Evolutionary conservation across 2,797 vertebrate genomes (phyloP).

Genomic region (Setipinna tenuifilis): DNA sequence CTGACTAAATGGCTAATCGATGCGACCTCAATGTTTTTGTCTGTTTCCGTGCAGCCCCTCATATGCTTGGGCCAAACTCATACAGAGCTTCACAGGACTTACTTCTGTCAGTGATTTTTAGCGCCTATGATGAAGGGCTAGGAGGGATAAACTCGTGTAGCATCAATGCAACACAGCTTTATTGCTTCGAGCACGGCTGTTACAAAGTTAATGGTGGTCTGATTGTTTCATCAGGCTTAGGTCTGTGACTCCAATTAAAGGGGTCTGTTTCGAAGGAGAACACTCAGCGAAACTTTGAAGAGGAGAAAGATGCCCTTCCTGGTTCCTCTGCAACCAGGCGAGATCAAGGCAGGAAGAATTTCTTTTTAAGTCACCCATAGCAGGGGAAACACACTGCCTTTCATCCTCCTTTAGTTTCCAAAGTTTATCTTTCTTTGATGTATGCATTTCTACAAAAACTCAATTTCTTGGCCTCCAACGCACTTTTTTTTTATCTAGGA

Average conservation of each 20-base stretch:
- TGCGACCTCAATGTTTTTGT: background rate
- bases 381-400: constrained; percentile 27
- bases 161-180: constrained; percentile 43
- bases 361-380: constrained; percentile 25
- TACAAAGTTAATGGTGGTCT: constrained; percentile 46
- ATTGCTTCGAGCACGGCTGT: constrained; percentile 35
- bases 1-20: background rate
- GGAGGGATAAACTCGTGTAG: constrained; percentile 16
- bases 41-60: background rate
- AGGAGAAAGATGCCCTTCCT: constrained; percentile 14
- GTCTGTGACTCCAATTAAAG: constrained; percentile 52
- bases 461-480: background rate
- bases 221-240: constrained; percentile 45
- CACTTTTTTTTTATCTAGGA: background rate
- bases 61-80: background rate
- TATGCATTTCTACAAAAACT: constrained; percentile 8
- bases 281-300: constrained; percentile 41
- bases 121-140: background rate
- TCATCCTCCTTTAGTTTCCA: constrained; percentile 31
- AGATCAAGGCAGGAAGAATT: constrained; percentile 42
- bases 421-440: constrained; percentile 12
- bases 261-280: constrained; percentile 30
- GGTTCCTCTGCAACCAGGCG: background rate
- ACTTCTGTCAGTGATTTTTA: background rate
- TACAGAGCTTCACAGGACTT: background rate